phyloP scores from a whole-genome alignment of 2,888 invertebrate genomes.

The Acronicta psi region DNA sequence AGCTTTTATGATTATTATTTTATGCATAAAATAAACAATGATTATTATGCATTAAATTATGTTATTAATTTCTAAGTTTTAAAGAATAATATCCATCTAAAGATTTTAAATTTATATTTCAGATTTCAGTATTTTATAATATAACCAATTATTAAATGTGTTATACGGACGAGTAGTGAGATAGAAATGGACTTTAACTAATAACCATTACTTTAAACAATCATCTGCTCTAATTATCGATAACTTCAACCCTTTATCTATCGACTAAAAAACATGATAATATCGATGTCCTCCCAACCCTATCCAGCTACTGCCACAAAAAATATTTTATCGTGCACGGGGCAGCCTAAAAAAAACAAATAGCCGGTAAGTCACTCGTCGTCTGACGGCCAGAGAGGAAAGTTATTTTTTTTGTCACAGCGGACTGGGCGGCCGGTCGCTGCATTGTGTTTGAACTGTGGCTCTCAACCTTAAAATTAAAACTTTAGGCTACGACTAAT shows the following conservation, averaged over 20 bases:
- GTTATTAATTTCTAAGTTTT: too few relatives aligned
- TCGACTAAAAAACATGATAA: slow-evolving; percentile 31
- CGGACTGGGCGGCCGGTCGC: slow-evolving; percentile 75
- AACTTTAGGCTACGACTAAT: background rate
- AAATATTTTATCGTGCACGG: slow-evolving; percentile 87
- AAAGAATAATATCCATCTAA: too few relatives aligned
- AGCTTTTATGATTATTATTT: too few relatives aligned
- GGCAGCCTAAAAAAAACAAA: slow-evolving; percentile 87
- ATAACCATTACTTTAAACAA: background rate
- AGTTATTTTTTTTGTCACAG: slow-evolving; percentile 85
- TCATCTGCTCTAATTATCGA: slow-evolving; percentile 3
- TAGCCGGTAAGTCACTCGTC: slow-evolving; percentile 86
- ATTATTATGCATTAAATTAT: too few relatives aligned
- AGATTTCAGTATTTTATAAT: too few relatives aligned
- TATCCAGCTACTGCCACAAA: slow-evolving; percentile 86
- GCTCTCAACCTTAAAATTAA: slow-evolving; percentile 56
- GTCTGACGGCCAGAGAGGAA: slow-evolving; percentile 77
- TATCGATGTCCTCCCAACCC: slow-evolving; percentile 66
- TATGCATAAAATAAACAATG: too few relatives aligned
- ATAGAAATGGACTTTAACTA: too few relatives aligned
- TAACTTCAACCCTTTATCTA: slow-evolving; percentile 17
- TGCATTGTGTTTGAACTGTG: slow-evolving; percentile 64
- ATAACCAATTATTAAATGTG: too few relatives aligned
- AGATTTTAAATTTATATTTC: too few relatives aligned
- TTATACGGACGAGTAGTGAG: too few relatives aligned